A percentile compares a stretch with the other conserved stretches of the same genome.
Conservation (phyloP, 2,888 invertebrate species). For the Drosophila macrospina region DNA sequence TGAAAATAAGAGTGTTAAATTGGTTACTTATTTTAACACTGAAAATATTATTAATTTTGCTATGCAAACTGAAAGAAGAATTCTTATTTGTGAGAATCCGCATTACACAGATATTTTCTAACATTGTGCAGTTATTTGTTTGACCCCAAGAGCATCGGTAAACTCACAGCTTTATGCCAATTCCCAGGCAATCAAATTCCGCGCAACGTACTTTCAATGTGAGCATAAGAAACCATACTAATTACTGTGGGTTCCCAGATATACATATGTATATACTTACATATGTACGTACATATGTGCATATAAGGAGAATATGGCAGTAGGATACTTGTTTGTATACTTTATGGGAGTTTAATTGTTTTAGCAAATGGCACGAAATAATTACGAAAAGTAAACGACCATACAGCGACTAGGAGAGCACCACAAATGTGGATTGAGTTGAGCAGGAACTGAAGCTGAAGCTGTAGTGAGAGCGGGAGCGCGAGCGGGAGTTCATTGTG, state of each 20-base stretch:
- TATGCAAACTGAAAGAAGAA: too few species aligned
- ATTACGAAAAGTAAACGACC: conserved; percentile 43
- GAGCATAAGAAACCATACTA: conserved; percentile 40
- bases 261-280: too few species aligned
- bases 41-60: too few species aligned
- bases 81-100: too few species aligned
- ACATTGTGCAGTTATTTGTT: background rate
- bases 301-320: conserved; percentile 17
- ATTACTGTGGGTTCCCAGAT: conserved; percentile 40
- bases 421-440: conserved; percentile 5
- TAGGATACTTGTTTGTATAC: conserved; percentile 54
- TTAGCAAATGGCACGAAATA: conserved; percentile 58
- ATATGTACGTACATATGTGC: background rate
- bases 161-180: conserved; percentile 36
- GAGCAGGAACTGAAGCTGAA: background rate
- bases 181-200: conserved; percentile 42
- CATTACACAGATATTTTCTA: background rate
- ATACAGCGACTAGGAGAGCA: background rate
- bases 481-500: background rate
- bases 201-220: conserved; percentile 1
- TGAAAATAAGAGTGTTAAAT: too few species aligned
- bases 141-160: conserved; percentile 18
- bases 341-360: conserved; percentile 68
- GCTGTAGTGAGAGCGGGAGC: background rate
- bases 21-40: too few species aligned